These are phyloP conservation scores for Chrysotoxum bicinctum DNA, from an alignment of 2,888 invertebrate species.

Conservation along the genomic window DNA sequence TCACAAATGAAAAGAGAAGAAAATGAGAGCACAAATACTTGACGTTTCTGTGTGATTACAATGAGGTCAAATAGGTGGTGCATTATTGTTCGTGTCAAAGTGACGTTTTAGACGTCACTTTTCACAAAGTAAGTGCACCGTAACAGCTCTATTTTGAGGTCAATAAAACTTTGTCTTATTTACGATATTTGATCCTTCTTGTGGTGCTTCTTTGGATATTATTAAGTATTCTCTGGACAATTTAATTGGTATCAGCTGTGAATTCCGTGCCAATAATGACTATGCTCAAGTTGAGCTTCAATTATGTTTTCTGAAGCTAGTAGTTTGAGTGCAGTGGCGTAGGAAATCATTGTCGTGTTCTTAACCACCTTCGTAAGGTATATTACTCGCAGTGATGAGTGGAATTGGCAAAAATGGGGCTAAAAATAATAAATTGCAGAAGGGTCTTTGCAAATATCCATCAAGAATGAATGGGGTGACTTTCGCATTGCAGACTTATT, in stretches of 20 bases:
- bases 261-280: conserved; percentile 39
- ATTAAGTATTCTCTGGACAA: conserved; percentile 35
- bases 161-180: conserved; percentile 11
- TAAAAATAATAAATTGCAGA: conserved; percentile 15
- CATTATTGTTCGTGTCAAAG: conserved; percentile 9
- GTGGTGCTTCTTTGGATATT: too few species aligned
- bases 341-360: conserved; percentile 12
- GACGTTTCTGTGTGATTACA: conserved; percentile 30
- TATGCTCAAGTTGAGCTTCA: background rate
- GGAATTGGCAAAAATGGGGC: background rate
- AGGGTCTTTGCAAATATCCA: background rate
- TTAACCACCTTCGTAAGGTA: conserved; percentile 3
- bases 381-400: conserved; percentile 16
- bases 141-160: background rate
- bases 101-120: conserved; percentile 2
- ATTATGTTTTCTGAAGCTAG: background rate
- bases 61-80: conserved; percentile 40
- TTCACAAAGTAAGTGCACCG: background rate
- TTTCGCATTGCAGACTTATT: conserved; percentile 39
- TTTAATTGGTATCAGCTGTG: conserved; percentile 51
- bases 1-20: background rate
- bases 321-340: background rate
- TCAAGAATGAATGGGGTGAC: conserved; percentile 1
- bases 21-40: conserved; percentile 26
- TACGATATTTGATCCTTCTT: too few species aligned